A percentile compares a stretch with the other conserved stretches of the same genome.
Conservation (phyloP, 2,888 invertebrate genomes). For the Sialis fuliginosa region DNA sequence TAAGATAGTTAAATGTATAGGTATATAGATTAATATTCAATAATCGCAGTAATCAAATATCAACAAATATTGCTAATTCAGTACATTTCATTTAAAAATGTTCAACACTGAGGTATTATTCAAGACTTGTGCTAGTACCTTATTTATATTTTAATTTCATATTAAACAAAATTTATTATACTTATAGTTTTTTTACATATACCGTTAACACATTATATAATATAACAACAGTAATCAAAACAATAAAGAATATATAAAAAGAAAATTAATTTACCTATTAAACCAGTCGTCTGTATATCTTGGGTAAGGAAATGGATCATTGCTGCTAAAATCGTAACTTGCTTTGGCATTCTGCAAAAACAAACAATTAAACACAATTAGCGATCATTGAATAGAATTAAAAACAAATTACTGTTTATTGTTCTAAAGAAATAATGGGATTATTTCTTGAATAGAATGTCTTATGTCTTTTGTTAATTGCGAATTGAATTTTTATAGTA, state of each 20-base stretch:
- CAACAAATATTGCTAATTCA: no score
- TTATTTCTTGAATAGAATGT: background rate
- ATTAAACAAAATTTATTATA: no score
- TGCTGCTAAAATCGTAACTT: slow-evolving; percentile 98
- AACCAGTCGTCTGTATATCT: slow-evolving; percentile 99
- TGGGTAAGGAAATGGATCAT: slow-evolving; percentile 97
- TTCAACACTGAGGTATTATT: no score
- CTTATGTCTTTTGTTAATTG: background rate
- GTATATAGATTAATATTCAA: no score
- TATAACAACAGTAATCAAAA: no score
- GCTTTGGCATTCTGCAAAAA: slow-evolving; percentile 83
- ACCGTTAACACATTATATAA: no score
- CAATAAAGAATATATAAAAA: background rate
- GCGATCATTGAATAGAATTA: background rate
- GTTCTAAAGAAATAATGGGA: background rate
- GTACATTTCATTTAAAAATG: no score
- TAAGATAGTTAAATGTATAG: no score
- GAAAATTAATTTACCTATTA: slow-evolving; percentile 61
- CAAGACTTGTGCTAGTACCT: no score
- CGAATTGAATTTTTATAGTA: background rate
- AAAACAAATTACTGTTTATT: background rate
- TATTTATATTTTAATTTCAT: no score
- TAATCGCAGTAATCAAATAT: no score
- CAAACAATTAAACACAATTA: slow-evolving; percentile 6
- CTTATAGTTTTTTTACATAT: no score